phyloP scores from a whole-genome alignment of 2,888 invertebrate genomes.

The Aspidiotus destructor region DNA sequence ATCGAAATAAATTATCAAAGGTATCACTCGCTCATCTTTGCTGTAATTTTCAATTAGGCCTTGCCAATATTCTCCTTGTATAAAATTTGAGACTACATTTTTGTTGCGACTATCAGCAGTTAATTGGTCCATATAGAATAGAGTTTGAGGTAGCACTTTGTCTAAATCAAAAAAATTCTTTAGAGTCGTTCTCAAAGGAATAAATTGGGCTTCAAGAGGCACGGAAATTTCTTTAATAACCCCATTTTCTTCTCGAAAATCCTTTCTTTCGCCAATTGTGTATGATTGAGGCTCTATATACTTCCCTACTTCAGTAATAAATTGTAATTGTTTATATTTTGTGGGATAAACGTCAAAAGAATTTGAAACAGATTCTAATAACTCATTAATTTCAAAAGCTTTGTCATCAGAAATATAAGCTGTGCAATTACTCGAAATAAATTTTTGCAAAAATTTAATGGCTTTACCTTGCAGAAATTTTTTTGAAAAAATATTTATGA shows the following conservation, averaged over 20 bases:
- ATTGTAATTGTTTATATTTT: neutral
- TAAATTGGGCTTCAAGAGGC: neutral
- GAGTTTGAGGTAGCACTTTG: slow-evolving; percentile 30
- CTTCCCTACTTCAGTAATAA: neutral
- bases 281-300: neutral
- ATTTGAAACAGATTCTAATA: neutral
- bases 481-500: neutral
- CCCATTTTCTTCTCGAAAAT: neutral
- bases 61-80: neutral
- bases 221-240: neutral
- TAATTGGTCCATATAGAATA: too few species aligned
- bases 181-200: neutral
- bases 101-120: too few species aligned
- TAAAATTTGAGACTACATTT: neutral
- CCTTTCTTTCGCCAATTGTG: slow-evolving; percentile 1
- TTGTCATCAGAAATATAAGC: too few species aligned
- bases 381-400: neutral
- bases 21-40: neutral
- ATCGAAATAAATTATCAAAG: neutral
- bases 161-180: slow-evolving; percentile 3
- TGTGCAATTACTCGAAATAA: too few species aligned
- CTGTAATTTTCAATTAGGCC: neutral
- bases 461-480: neutral
- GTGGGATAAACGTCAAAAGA: neutral
- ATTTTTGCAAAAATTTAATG: neutral